Evolutionary conservation across 2,113 vertebrate species (phyloP), one percentile per base, ranked within the genome.

Genomic region (Rhinolophus sinicus): DNA sequence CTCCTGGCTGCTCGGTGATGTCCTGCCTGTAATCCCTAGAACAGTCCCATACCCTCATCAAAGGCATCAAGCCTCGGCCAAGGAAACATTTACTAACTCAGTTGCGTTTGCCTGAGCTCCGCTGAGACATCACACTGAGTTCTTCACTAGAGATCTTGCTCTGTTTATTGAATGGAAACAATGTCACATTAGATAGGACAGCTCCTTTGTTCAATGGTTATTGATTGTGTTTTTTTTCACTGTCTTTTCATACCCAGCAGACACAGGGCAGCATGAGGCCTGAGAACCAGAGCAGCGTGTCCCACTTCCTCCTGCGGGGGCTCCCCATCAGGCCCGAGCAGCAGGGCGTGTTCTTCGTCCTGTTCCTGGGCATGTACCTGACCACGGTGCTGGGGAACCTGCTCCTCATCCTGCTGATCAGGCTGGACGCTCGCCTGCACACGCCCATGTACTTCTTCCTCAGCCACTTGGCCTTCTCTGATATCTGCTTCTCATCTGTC

Each of bases 361-460:
- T 97, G 2, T 97, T 97, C 83, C 72, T 97, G 77, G 73, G 4
- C 14, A 15, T 96, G 60, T 97, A 95, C 50, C 47, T 97, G 58
- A 80, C 30, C 91, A 96, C 35, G 0, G n/a, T 91, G 11, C 54
- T 86, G n/a, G 93, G 93, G 64, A 96, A 93, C 24, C 69, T 91
- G 30, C 76, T 96, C 77, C 95, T 97, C 72, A 2, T 96, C n/a
- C 67, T 91, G n/a, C 76, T 95, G 28, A 95, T 93, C 92, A 50
- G 38, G 40, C 22, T 92, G n/a, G 95, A 97, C 15, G 8, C 81
- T 9, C 26, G 1, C 26, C 95, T 96, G 40, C 95, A 90, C 73
- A 86, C 86, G 1, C 94, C 96, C 44, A 97, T 97, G 97, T 97
- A 96, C 86, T 98, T 97, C 92, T 97, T 98, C n/a, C 95, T 98